These are phyloP conservation scores for Brachionus plicatilis DNA, from an alignment of 1,140 invertebrate species.

Conservation along the genomic window DNA sequence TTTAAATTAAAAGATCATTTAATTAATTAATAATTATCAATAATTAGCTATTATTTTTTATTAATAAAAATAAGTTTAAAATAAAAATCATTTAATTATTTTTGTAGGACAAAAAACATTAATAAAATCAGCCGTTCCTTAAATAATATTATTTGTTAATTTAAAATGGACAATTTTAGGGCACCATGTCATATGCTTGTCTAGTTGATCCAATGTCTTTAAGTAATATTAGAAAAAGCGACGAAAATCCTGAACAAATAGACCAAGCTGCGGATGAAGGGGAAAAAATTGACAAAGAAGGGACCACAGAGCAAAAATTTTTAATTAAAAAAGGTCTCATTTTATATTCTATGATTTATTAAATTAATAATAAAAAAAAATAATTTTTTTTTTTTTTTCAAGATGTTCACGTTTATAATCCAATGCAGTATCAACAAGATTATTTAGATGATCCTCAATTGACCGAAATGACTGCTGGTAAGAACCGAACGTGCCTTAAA, in stretches of 20 bases:
- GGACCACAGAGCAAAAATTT: background rate
- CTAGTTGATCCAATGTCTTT: background rate
- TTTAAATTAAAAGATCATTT: no score
- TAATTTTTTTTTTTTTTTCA: background rate
- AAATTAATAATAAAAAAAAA: background rate
- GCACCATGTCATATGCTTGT: constrained; percentile 9
- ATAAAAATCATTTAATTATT: no score
- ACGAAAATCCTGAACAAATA: background rate
- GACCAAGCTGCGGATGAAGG: background rate
- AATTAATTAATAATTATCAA: no score
- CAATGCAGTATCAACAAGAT: constrained; percentile 69
- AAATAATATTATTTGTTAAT: background rate
- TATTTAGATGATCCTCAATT: constrained; percentile 75
- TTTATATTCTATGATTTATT: background rate
- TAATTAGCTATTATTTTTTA: no score
- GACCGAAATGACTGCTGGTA: constrained; percentile 79
- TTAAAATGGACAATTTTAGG: background rate
- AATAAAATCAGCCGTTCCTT: no score
- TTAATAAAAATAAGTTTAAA: no score
- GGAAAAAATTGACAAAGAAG: background rate
- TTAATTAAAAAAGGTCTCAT: background rate
- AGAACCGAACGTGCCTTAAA: constrained; percentile 84
- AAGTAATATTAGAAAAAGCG: background rate
- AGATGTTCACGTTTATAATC: background rate
- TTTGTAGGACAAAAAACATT: background rate